Evolutionary conservation across 2,888 invertebrate genomes (phyloP), one percentile per base, ranked within the genome.

Genomic region (Azorinus chamasolen): DNA sequence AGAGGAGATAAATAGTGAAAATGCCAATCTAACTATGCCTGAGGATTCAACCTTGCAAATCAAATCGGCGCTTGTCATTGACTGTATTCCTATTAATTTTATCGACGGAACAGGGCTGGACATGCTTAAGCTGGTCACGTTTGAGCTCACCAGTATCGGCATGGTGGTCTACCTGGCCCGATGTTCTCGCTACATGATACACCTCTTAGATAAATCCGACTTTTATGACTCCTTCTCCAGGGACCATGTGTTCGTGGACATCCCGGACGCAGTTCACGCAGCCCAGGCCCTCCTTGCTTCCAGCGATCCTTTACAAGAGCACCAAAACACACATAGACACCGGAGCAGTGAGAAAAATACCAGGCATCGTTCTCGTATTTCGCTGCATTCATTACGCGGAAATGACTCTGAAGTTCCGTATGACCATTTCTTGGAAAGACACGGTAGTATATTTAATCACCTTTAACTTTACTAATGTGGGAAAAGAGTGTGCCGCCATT

Each of bases 41-140:
- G n/a, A n/a, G 27, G 39, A 32, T 43, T 62, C 24, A 66, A 32
- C 32, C 32, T 32, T 32, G 32, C 32, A 32, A 10, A 32, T 32
- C 32, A 32, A 32, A 10, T 32, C 32, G 10, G 37, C 50, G 4
- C 62, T 90, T 45, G 80, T 91, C 24, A 61, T 91, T 18, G 91
- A 91, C 72, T 90, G 89, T 59, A 87, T 87, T 16, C 71, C 84
- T 14, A 84, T 91, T 27, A 85, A 87, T 25, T 91, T 90, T 71
- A 84, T 90, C 16, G 91, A 91, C 59, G 72, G 89, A 0, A 86
- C 85, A n/a, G 90, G 91, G 0, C 41, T 90, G 10, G 86, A 86
- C 41, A 81, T 86, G 57, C 74, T 91, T 24, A 84, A 84, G 66
- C 68, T 78, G 57, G 75, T 88, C 2, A 65, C 80, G 10, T 75